phyloP scores from a whole-genome alignment of 2,888 invertebrate genomes.

The Enchytraeus crypticus region DNA sequence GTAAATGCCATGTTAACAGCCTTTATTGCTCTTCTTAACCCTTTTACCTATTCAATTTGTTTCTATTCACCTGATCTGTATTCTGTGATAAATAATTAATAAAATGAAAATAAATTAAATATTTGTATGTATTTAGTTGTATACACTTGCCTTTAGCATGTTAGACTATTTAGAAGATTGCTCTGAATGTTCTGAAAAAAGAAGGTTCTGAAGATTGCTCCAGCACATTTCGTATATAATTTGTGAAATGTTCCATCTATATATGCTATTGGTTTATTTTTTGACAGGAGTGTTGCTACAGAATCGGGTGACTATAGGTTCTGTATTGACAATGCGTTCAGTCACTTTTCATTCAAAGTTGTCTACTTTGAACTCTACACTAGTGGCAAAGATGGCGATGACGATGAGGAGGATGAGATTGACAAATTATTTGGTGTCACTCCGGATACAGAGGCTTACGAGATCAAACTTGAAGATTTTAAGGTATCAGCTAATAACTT shows the following conservation, averaged over 20 bases:
- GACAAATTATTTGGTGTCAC: conserved; percentile 18
- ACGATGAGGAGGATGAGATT: conserved; percentile 26
- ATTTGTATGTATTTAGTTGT: no score
- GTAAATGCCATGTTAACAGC: no score
- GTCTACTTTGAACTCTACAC: conserved; percentile 67
- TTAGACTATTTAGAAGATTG: no score
- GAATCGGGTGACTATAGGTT: conserved; percentile 66
- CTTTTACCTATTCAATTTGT: no score
- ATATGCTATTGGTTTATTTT: neutral
- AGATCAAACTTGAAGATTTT: conserved; percentile 46
- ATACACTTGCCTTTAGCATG: no score
- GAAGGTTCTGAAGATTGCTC: no score
- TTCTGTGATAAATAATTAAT: no score
- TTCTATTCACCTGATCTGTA: no score
- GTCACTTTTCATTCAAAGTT: conserved; percentile 71
- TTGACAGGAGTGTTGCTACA: conserved; percentile 14
- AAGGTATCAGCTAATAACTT: conserved; percentile 31
- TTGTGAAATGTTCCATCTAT: no score
- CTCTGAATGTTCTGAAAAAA: no score
- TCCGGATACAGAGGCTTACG: conserved; percentile 47
- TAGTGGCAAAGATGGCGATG: conserved; percentile 32
- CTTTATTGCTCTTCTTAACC: no score
- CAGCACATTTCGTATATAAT: neutral
- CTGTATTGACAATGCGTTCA: conserved; percentile 80
- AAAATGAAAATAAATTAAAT: no score